Evolutionary conservation across 2,888 invertebrate genomes (phyloP), one percentile per base, ranked within the genome.

Genomic region (Lycia hirtaria): DNA sequence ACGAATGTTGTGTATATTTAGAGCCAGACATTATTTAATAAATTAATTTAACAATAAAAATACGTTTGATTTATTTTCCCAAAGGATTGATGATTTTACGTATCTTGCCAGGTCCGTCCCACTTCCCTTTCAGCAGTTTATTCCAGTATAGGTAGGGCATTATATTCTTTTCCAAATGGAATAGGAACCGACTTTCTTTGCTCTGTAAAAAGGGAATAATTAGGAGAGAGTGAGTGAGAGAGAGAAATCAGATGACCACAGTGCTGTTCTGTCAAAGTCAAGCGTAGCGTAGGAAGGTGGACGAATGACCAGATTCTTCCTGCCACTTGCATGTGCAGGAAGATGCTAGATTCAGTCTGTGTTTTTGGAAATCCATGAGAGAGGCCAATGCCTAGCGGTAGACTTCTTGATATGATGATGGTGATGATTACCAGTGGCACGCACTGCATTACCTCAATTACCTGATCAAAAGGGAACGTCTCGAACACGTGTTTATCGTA

Each of bases 81-180:
- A 65, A 62, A 0, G 67, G 67, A 32, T 67, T 67, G 15, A 92
- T 73, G 0, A 94, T 62, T 75, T 93, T 94, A 44, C 96, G 89
- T 33, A 95, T 72, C 0, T 75, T 68, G 15, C 80, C 89, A 0
- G 96, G 96, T 5, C 97, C 97, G 76, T 95, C 94, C 96, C 96
- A 97, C 61, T 93, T 87, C 0, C 97, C 97, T 56, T 94, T 96
- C 9, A 98, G 78, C 93, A 98, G 94, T 20, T 95, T 81, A 53
- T 95, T 91, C 98, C 98, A 99, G 78, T 99, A 99, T 0, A 99
- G 75, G 6, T 92, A 75, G 0, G 98, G 98, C 92, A 99, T 95
- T 0, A 96, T 60, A 57, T 96, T 92, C 71, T 95, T 96, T 82
- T 98, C 98, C 88, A 99, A 77, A 3, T 94, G 78, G 78, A 94